phyloP scores from a whole-genome alignment of 2,888 invertebrate species.

The Gari tellinella region DNA sequence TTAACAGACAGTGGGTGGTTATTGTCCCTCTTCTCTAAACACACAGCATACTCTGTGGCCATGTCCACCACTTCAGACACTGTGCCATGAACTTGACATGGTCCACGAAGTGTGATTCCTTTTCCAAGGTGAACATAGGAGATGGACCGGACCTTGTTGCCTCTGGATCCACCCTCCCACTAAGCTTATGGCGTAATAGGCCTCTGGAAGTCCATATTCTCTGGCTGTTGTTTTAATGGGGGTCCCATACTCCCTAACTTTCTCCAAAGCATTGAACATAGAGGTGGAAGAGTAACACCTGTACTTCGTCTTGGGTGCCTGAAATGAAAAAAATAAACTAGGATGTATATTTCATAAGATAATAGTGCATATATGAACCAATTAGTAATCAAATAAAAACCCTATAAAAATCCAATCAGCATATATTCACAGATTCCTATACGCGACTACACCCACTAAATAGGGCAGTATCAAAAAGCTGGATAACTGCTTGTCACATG shows the following conservation, averaged over 20 bases:
- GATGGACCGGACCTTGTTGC: too few relatives aligned
- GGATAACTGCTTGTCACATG: too few relatives aligned
- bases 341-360: too few relatives aligned
- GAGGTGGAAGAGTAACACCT: constrained; percentile 12
- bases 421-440: too few relatives aligned
- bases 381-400: too few relatives aligned
- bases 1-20: constrained; percentile 24
- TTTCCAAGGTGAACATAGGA: constrained; percentile 8
- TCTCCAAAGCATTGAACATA: constrained; percentile 22
- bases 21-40: constrained; percentile 13
- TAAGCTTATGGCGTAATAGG: constrained; percentile 23
- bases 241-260: constrained; percentile 16
- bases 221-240: constrained; percentile 27
- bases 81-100: constrained; percentile 22
- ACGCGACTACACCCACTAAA: too few relatives aligned
- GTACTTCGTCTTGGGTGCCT: too few relatives aligned
- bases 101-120: constrained; percentile 20
- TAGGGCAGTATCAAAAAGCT: too few relatives aligned
- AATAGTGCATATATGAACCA: too few relatives aligned
- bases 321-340: too few relatives aligned
- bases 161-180: constrained; percentile 23
- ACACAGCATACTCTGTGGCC: constrained; percentile 44
- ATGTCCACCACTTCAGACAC: constrained; percentile 29
- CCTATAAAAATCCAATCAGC: too few relatives aligned
- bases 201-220: constrained; percentile 32